Base-by-base conservation (phyloP, 2,797 vertebrate species). In the Botia kubotai region DNA sequence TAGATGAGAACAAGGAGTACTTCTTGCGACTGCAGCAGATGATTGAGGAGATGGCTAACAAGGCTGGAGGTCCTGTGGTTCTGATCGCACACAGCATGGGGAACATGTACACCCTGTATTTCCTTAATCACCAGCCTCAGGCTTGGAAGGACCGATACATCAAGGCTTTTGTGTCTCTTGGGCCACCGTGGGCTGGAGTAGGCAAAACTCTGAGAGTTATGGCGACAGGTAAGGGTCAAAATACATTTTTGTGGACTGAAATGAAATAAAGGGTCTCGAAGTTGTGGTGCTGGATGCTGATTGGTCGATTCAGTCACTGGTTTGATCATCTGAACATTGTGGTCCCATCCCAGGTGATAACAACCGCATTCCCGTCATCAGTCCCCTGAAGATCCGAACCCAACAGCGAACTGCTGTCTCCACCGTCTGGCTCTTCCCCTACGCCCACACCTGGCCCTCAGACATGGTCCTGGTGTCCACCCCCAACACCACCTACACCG, bases 21-120 rank as follows among this genome's bases (percentile, higher is more conserved):
- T 99, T 99, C 90, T 85, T 94, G 90, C 90, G 86, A 0, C 95
- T 99, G 85, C 94, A 93, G 89, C 83, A 92, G 90, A 96, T 98
- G 96, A 97, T 99, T 16, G 97, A 99, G 89, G 89, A 93, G 3
- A 96, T 99, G 97, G 93, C 95, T 0, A 88, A 95, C 83, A 92
- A 94, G 33, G 95, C 96, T 0, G 91, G 94, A 0, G 90, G 95
- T 65, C 97, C 96, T 0, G 96, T 99, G 84, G 96, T 98, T 50
- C 92, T 99, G 70, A 94, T 99, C 5, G 97, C 97, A 72, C 98
- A 99, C 92, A 99, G 98, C 66, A 99, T 99, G 98, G 98, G 98
- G n/a, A 99, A 99, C 85, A 94, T 98, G 95, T 99, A 99, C 91
- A 95, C 93, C 0, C 91, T 99, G 63, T 99, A 98, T 91, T 99